Evolutionary conservation across 2,113 vertebrate genomes (phyloP).

Genomic region (Apaloderma vittatum): DNA sequence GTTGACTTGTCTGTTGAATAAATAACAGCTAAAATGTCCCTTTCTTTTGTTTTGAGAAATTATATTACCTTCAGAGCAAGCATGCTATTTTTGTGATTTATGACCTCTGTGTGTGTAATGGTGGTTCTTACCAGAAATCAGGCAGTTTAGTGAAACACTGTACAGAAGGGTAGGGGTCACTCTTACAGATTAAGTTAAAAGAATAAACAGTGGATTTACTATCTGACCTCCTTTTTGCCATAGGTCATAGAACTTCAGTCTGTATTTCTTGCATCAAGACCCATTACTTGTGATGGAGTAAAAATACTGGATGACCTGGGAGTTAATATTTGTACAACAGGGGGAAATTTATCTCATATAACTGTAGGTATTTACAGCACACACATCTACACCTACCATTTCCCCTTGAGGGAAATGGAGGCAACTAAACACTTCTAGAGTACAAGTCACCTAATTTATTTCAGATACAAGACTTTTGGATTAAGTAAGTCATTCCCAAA

Average conservation of each 20-base stretch:
- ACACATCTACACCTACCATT: background rate
- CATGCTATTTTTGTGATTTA: background rate
- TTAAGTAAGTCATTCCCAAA: background rate
- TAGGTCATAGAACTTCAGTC: background rate
- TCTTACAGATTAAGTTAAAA: background rate
- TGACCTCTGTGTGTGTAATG: background rate
- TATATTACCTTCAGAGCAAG: background rate
- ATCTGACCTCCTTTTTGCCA: background rate
- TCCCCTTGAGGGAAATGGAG: background rate
- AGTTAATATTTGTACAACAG: background rate
- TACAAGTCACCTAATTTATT: background rate
- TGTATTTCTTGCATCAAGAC: background rate
- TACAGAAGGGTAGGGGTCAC: background rate
- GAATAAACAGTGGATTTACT: background rate
- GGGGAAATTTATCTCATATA: background rate
- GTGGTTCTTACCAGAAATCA: background rate
- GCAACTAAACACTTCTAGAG: background rate
- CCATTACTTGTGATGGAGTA: background rate
- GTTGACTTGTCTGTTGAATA: constrained; percentile 1
- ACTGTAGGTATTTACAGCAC: background rate
- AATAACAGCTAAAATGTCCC: background rate
- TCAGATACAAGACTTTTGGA: background rate
- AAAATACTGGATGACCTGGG: background rate
- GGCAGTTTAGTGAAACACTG: background rate
- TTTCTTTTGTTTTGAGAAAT: constrained; percentile 11